Conservation (phyloP, 2,888 invertebrate genomes). For the Ophraella communa region DNA sequence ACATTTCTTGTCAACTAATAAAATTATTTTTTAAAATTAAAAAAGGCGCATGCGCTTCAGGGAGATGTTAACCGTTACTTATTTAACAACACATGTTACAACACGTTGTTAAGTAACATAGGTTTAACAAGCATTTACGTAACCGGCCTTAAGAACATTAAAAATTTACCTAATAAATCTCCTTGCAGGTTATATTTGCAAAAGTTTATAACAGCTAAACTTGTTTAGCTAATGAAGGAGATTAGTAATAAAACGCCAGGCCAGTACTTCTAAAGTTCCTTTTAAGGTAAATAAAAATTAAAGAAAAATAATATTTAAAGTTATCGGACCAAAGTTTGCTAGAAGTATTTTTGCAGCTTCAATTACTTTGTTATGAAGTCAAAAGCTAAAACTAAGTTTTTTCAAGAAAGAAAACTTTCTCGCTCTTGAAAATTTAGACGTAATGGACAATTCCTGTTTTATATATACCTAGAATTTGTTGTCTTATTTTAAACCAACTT, state of each 20-base stretch:
- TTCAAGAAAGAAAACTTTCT: constrained; percentile 1
- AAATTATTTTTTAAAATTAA: too few relatives aligned
- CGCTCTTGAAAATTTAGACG: background rate
- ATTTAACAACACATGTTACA: too few relatives aligned
- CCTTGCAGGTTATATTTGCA: too few relatives aligned
- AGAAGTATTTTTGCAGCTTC: constrained; percentile 21
- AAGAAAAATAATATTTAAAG: constrained; percentile 36
- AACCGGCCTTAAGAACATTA: too few relatives aligned
- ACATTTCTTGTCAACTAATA: too few relatives aligned
- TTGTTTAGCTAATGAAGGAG: too few relatives aligned
- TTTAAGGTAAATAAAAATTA: constrained; percentile 36
- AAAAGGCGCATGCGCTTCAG: too few relatives aligned
- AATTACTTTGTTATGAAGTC: constrained; percentile 18
- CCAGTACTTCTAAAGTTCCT: constrained; percentile 33
- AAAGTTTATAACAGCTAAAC: too few relatives aligned
- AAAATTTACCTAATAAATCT: too few relatives aligned
- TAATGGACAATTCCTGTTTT: constrained; percentile 5
- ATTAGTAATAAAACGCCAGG: background rate
- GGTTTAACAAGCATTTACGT: too few relatives aligned
- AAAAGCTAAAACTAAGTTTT: constrained; percentile 11
- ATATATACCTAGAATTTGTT: background rate
- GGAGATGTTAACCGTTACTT: too few relatives aligned
- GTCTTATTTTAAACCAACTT: background rate
- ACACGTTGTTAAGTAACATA: too few relatives aligned
- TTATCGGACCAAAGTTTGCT: constrained; percentile 20